Conservation (phyloP, 23 tunicate genomes). For the Styela clava region DNA sequence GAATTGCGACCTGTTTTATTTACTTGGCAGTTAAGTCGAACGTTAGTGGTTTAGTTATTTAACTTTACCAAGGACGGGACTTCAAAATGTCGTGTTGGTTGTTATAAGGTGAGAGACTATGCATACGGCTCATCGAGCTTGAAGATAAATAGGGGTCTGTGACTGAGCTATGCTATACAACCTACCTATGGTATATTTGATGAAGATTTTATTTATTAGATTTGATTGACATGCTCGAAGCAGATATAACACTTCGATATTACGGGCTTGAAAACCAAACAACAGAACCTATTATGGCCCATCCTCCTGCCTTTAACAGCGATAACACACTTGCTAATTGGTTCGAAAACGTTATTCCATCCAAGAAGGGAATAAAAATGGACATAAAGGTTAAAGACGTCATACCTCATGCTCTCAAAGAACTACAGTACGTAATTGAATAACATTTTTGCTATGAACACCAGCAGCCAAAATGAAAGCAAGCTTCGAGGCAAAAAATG, state of each 20-base stretch:
- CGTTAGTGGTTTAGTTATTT: no score
- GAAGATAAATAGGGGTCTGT: no score
- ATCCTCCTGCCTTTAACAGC: slow-evolving; percentile 46
- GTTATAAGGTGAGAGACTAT: no score
- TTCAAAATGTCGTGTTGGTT: no score
- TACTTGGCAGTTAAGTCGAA: no score
- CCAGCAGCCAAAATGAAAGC: no score
- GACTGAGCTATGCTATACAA: no score
- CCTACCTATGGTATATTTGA: no score
- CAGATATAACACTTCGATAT: slow-evolving; percentile 50
- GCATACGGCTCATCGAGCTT: no score
- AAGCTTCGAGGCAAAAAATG: no score
- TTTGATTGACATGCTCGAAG: slow-evolving; percentile 52
- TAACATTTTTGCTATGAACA: background rate
- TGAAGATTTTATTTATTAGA: slow-evolving; percentile 18
- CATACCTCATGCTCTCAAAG: slow-evolving; percentile 46
- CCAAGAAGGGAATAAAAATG: slow-evolving; percentile 55
- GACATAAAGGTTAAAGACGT: slow-evolving; percentile 65
- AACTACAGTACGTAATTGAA: slow-evolving; percentile 37
- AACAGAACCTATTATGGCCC: slow-evolving; percentile 65
- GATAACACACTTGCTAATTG: slow-evolving; percentile 56
- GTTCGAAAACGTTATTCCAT: slow-evolving; percentile 45
- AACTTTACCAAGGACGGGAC: no score
- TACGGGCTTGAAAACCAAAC: slow-evolving; percentile 42
- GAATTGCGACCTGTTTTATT: no score